Base-by-base conservation (phyloP, 2,888 invertebrate species). In the Scaptomyza flava region DNA sequence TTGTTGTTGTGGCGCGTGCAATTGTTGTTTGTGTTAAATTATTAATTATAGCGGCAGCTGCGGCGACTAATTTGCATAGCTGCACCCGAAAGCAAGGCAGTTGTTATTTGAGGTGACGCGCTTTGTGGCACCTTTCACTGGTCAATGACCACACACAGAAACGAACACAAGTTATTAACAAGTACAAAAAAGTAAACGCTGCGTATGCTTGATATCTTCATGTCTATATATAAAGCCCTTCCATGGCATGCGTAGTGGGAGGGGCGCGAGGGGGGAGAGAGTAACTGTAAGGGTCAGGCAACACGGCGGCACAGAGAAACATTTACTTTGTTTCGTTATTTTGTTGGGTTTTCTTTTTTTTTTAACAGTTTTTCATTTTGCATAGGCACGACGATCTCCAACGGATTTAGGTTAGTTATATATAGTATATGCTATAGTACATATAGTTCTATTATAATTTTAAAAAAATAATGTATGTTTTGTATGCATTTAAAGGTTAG, bases 31-130 rank as follows among this genome's bases (percentile, higher is more conserved):
- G 27, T 17, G 31, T 50, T 42, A 17, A 34, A 54, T 52, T 41
- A 59, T 59, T 59, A 72, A 76, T 60, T 76, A 64, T 58, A 60
- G 54, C 47, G 47, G 64, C 78, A 68, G 64, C 61, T 68, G 68
- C 46, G 43, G 50, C 68, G 73, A 77, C 78, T 77, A 77, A 75
- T 68, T 77, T 72, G 74, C 74, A 73, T 64, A 53, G 53, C 62
- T 68, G 65, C 66, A 27, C 30, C 45, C 74, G 9, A 8, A 27
- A 1, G n/a, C 31, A 72, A 68, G 63, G 68, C 73, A 72, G 8
- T 42, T 12, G 5, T 9, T 33, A 1, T 9, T 11, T 45, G 52
- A 31, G 46, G 68, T 38, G 38, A 41, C 9, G n/a, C 36, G 31
- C 33, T 43, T 43, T 45, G 48, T 63, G 73, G 73, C 73, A 74